These are phyloP conservation scores for Strigamia transsilvanica DNA, from an alignment of 2,888 invertebrate species.

Conservation along the genomic window DNA sequence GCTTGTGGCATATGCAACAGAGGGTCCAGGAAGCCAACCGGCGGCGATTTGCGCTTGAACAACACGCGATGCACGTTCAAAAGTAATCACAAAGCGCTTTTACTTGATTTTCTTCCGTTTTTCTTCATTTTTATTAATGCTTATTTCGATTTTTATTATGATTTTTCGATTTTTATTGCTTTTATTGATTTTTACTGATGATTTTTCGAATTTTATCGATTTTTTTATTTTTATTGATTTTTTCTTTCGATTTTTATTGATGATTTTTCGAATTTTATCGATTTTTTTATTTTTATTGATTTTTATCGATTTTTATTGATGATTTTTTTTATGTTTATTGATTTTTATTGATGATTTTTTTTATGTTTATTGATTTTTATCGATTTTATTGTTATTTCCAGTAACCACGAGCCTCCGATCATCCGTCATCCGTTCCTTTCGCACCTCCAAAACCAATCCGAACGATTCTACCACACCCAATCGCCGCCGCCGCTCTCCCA, in stretches of 20 bases:
- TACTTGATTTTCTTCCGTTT: neutral
- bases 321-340: too few species aligned
- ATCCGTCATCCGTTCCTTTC: neutral
- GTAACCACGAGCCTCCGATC: conserved; percentile 1
- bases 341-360: neutral
- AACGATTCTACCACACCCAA: neutral
- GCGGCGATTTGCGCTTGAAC: conserved; percentile 61
- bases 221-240: too few species aligned
- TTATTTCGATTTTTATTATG: too few species aligned
- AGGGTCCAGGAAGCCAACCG: conserved; percentile 72
- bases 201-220: too few species aligned
- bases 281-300: too few species aligned
- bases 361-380: too few species aligned
- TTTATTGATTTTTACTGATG: too few species aligned
- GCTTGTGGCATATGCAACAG: conserved; percentile 79
- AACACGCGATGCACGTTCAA: conserved; percentile 58
- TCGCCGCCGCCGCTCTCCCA: conserved; percentile 59
- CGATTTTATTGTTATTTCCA: neutral
- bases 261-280: too few species aligned
- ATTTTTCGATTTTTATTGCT: too few species aligned
- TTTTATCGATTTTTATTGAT: too few species aligned
- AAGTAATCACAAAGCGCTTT: conserved; percentile 54
- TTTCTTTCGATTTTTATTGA: too few species aligned
- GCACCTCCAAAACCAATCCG: neutral
- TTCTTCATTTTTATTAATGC: conserved; percentile 50